phyloP scores from a whole-genome alignment of 2,888 invertebrate species.

The Mantis religiosa region DNA sequence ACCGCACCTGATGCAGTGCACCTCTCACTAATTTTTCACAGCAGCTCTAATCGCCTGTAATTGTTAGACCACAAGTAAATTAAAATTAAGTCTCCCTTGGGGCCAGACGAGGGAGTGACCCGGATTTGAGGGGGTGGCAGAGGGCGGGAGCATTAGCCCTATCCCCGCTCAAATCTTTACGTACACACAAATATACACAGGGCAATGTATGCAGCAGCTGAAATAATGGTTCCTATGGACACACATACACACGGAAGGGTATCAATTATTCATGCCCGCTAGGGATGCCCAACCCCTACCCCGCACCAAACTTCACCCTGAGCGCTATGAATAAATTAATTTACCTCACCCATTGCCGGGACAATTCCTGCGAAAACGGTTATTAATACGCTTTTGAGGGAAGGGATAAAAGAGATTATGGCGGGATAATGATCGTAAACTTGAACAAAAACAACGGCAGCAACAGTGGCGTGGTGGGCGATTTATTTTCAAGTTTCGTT shows the following conservation, averaged over 20 bases:
- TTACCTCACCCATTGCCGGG: background rate
- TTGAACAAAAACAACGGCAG: background rate
- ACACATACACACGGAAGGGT: background rate
- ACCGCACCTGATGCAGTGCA: background rate
- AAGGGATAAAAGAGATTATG: background rate
- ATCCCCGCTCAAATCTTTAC: background rate
- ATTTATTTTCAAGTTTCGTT: conserved; percentile 7
- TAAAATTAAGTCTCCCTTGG: background rate
- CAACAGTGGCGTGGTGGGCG: background rate
- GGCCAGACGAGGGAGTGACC: background rate
- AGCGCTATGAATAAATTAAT: conserved; percentile 18
- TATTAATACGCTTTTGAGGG: conserved; percentile 3
- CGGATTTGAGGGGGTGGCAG: background rate
- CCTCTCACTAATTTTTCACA: background rate
- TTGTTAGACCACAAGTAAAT: background rate
- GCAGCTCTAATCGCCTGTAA: background rate
- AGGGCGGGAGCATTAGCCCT: background rate
- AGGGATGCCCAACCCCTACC: background rate
- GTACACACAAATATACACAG: background rate
- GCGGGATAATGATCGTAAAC: conserved; percentile 12
- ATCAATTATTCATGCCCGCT: conserved; percentile 5
- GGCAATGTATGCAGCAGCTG: background rate
- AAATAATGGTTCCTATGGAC: background rate
- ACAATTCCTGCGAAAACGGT: conserved; percentile 2
- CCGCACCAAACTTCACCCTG: background rate